Conservation (phyloP, 2,888 invertebrate species). For the Scaptomyza flava region DNA sequence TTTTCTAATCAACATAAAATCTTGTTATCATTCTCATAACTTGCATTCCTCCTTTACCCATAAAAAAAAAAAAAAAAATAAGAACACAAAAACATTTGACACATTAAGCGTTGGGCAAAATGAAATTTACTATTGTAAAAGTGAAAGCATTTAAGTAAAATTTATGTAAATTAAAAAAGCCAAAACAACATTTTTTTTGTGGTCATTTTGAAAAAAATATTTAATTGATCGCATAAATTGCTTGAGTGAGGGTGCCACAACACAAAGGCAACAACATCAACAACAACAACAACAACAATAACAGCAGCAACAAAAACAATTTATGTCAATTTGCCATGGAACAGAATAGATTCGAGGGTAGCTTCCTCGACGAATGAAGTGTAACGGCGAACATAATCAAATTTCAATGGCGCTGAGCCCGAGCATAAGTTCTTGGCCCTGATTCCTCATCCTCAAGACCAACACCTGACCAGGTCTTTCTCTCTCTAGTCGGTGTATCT, state of each 20-base stretch:
- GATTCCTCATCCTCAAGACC: not conserved
- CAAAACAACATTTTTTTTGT: constrained; percentile 65
- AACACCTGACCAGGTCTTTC: constrained; percentile 30
- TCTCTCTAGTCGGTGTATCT: not conserved
- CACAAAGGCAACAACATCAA: constrained; percentile 26
- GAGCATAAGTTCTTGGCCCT: constrained; percentile 51
- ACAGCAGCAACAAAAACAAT: constrained; percentile 44
- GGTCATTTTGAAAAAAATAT: constrained; percentile 74
- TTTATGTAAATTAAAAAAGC: constrained; percentile 83
- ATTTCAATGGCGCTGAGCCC: constrained; percentile 50
- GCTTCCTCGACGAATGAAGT: constrained; percentile 62
- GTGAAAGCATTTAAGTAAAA: constrained; percentile 78
- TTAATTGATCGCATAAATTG: constrained; percentile 82
- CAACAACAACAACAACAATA: too few species aligned
- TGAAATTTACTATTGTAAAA: constrained; percentile 56
- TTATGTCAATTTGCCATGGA: constrained; percentile 66
- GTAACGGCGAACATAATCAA: constrained; percentile 77
- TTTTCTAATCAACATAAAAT: constrained; percentile 80
- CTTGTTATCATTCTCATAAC: constrained; percentile 65
- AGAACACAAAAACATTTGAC: constrained; percentile 42
- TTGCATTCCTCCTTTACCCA: not conserved
- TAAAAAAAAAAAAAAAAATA: not conserved
- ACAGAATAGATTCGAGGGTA: constrained; percentile 8
- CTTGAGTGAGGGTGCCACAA: constrained; percentile 30
- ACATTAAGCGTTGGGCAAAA: constrained; percentile 64